Base-by-base conservation (phyloP, 2,113 vertebrate genomes). In the Campylorhamphus procurvoides region DNA sequence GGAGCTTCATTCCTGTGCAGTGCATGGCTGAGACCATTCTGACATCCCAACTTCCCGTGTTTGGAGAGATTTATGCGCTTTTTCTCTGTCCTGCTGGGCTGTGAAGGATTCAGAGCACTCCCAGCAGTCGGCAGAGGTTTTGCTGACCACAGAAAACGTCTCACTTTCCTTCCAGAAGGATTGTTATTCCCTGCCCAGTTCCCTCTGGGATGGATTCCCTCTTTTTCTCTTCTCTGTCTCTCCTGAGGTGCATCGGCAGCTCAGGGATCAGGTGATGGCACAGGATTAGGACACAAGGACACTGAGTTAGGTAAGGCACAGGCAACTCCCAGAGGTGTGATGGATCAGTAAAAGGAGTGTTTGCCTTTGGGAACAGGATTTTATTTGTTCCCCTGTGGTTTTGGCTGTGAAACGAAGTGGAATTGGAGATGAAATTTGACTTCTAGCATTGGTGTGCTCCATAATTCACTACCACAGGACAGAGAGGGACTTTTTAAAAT, bases 381-480 rank as follows among this genome's bases (percentile, higher is more conserved):
- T 84, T 49, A 19, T 66, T 89, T 80, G 9, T 59, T 19, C 52
- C 52, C 39, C 23, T 64, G 82, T 87, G 95, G 91, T 94, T 95
- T 96, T 85, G 94, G 82, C 89, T 90, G 87, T 0, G 0, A 76
- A 74, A 46, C 2, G 3, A 78, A 67, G 29, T 49, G 35, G 63
- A 93, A 69, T 15, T 67, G 47, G 74, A 84, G 67, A 44, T 86
- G 68, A 52, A 86, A 83, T 62, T 3, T 92, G 87, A 62, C 69
- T 91, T 88, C 79, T 37, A 68, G 44, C 29, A 6, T 16, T 16
- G 47, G 33, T 72, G 16, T 59, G n/a, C 76, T 94, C 79, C 88
- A 83, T 66, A 95, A 95, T 93, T 95, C 23, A 2, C 42, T 91
- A 87, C 84, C 73, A 71, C 76, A 79, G 79, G 79, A 66, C 50